Percentiles rank a stretch among this genome's conserved stretches.
Evolutionary conservation across 2,888 invertebrate species (phyloP).

Genomic region (Catocala fraxini): DNA sequence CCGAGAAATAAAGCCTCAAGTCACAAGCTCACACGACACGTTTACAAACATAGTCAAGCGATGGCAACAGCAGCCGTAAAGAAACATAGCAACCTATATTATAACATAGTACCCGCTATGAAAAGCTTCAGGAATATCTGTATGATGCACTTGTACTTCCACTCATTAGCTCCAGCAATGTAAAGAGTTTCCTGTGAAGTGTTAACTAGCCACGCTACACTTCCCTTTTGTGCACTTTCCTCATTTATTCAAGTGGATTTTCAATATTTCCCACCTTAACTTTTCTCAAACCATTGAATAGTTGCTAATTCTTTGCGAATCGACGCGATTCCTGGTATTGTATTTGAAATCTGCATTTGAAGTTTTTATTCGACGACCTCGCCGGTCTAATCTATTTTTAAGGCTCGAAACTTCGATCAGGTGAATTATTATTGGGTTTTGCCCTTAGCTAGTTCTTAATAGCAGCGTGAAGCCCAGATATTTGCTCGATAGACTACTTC

Average conservation of each 20-base stretch:
- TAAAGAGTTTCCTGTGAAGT: conserved; percentile 10
- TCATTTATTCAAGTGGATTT: conserved; percentile 20
- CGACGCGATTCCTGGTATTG: conserved; percentile 12
- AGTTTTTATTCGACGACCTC: background rate
- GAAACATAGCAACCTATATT: too few species aligned
- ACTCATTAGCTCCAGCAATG: conserved; percentile 13
- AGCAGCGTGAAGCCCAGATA: too few species aligned
- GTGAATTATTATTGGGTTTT: too few species aligned
- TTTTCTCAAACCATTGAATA: conserved; percentile 42
- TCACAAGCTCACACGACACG: too few species aligned
- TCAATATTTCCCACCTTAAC: conserved; percentile 34
- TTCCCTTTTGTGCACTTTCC: conserved; percentile 16
- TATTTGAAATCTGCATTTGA: background rate
- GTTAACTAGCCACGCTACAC: conserved; percentile 5
- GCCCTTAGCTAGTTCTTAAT: too few species aligned
- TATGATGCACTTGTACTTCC: conserved; percentile 10
- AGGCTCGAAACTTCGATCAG: too few species aligned
- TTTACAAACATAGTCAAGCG: too few species aligned
- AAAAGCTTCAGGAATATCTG: conserved; percentile 7
- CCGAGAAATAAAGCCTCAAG: too few species aligned
- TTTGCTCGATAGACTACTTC: too few species aligned
- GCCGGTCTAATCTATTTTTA: too few species aligned
- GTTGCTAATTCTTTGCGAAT: conserved; percentile 32
- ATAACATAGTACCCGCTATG: too few species aligned
- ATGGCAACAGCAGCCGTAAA: too few species aligned